Percentiles rank a stretch among this genome's conserved stretches.
Evolutionary conservation across 2,113 vertebrate species (phyloP).

Genomic region (Vulpes ferrilata): DNA sequence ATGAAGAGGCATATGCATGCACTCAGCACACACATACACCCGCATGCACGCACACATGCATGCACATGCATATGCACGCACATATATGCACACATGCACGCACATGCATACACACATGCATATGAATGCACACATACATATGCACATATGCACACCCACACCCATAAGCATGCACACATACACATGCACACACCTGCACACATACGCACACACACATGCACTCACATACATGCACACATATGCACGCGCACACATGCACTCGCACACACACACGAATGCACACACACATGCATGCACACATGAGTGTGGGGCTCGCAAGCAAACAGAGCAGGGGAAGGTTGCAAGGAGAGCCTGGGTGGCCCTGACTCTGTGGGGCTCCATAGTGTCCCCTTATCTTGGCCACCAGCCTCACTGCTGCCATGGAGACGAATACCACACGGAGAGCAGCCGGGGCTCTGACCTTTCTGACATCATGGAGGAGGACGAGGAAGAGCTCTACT

Average conservation of each 20-base stretch:
- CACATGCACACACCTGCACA: too few species aligned
- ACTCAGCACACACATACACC: neutral
- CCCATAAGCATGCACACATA: too few species aligned
- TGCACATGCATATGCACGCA: too few species aligned
- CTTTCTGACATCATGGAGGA: slow-evolving; percentile 99
- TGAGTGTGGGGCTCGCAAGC: neutral
- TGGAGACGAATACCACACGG: slow-evolving; percentile 96
- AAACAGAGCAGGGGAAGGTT: neutral
- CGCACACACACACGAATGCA: fast-evolving
- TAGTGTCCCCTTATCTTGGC: neutral
- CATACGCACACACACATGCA: neutral
- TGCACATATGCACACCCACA: neutral
- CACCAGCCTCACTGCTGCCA: slow-evolving; percentile 93
- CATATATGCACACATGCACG: too few species aligned
- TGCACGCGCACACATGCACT: neutral
- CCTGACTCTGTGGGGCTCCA: neutral
- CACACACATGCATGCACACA: neutral
- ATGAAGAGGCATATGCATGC: too few species aligned
- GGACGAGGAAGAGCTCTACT: slow-evolving; percentile 98
- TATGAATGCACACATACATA: neutral
- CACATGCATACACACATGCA: neutral
- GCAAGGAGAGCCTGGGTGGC: neutral
- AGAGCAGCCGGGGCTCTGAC: slow-evolving; percentile 98
- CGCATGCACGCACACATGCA: too few species aligned
- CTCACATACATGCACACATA: fast-evolving